These are phyloP conservation scores for Martes martes DNA, from an alignment of 2,113 vertebrate genomes.

Conservation along the genomic window DNA sequence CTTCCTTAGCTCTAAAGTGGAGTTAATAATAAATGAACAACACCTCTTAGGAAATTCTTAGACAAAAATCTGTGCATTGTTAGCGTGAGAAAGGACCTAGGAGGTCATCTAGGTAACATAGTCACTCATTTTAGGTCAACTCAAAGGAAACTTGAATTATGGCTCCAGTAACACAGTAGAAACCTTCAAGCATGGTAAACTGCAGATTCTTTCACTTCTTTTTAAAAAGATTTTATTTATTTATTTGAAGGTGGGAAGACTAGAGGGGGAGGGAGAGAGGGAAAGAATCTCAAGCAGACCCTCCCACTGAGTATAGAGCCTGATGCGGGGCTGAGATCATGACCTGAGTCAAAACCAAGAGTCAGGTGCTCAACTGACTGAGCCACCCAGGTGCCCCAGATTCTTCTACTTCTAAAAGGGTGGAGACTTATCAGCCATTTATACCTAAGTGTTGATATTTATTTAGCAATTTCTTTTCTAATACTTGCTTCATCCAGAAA, in stretches of 20 bases:
- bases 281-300: background rate
- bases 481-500: background rate
- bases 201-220: background rate
- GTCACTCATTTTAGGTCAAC: background rate
- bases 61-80: background rate
- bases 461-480: conserved; percentile 1
- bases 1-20: background rate
- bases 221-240: background rate
- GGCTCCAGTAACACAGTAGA: background rate
- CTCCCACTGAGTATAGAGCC: background rate
- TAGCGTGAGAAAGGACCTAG: background rate
- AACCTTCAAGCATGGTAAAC: background rate
- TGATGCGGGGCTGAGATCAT: background rate
- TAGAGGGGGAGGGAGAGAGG: background rate
- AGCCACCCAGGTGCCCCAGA: background rate
- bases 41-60: background rate
- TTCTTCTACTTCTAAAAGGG: background rate
- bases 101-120: background rate
- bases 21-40: conserved; percentile 4
- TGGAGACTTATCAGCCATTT: background rate
- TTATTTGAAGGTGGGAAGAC: background rate
- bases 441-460: background rate
- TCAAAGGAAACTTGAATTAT: background rate
- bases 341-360: background rate
- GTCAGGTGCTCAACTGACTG: background rate